Evolutionary conservation across 2,888 invertebrate genomes (phyloP).

Genomic region (Escarpia spicata): DNA sequence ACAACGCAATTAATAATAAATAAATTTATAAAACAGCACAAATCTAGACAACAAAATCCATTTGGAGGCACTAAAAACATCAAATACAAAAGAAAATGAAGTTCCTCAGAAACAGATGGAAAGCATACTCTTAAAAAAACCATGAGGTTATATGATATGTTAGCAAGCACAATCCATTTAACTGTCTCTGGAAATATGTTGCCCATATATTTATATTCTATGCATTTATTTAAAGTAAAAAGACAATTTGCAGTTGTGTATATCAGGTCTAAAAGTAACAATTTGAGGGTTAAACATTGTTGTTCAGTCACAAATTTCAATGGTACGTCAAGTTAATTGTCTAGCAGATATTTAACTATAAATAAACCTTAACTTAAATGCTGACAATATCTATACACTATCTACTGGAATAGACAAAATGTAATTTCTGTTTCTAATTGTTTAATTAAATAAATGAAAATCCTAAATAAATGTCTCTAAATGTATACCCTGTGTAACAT

Average conservation of each 20-base stretch:
- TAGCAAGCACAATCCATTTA: not conserved
- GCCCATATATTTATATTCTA: not conserved
- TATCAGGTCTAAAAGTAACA: not conserved
- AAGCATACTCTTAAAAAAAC: too few relatives aligned
- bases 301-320: not conserved
- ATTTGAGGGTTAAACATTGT: not conserved
- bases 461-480: not conserved
- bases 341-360: not conserved
- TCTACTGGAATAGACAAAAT: not conserved
- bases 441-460: not conserved
- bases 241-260: not conserved
- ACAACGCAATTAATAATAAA: too few relatives aligned
- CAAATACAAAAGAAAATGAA: not conserved
- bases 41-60: too few relatives aligned
- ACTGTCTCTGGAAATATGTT: not conserved
- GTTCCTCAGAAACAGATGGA: not conserved
- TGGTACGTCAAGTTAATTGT: not conserved
- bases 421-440: not conserved
- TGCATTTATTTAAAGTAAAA: conserved; percentile 14
- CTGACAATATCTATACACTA: not conserved
- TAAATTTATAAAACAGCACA: too few relatives aligned
- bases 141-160: not conserved
- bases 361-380: not conserved
- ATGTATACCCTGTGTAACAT: not conserved
- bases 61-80: too few relatives aligned